Base-by-base conservation (phyloP, 1,140 invertebrate species). In the Drosophila sucinea region DNA sequence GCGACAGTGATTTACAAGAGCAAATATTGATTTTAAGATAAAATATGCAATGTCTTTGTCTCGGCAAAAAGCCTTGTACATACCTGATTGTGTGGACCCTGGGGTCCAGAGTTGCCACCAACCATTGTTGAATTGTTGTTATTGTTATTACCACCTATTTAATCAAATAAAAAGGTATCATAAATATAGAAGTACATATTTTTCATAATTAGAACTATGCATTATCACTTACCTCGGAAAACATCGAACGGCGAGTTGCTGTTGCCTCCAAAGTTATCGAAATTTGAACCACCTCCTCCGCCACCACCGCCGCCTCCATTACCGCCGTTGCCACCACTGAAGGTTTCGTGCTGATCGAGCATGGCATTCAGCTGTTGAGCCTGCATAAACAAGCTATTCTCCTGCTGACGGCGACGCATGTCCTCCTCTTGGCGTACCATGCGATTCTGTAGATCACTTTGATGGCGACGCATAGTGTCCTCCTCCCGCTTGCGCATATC, bases 351-450 rank as follows among this genome's bases (percentile, higher is more conserved):
- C 70, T 94, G 93, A 79, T 95, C 94, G 38, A 95, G 81, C 85
- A 95, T 89, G n/a, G 93, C 94, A 70, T 94, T 95, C 10, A 94
- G 79, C 55, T 94, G 93, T 76, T 94, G 94, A 0, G 94, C 94
- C 81, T 97, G 95, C 94, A 96, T 96, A 67, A 96, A 96, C 41
- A 96, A 92, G 73, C 95, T 96, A 92, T 96, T 96, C 93, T 97
- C 96, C 91, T 97, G 96, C 90, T 96, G 96, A 30, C 96, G 93
- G 57, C 96, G 94, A 55, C 96, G 94, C 78, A 97, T 92, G 84
- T 97, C 96, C 90, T 97, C 97, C 91, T 97, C 96, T 91, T 97
- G 96, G 29, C 93, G 93, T 60, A 95, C 94, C 93, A 97, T 96
- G 69, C 96, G 94, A 70, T 94, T 93, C 67, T 96, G 93, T 92